Evolutionary conservation across 2,888 invertebrate species (phyloP).

Genomic region (Drosophila setosimentum): DNA sequence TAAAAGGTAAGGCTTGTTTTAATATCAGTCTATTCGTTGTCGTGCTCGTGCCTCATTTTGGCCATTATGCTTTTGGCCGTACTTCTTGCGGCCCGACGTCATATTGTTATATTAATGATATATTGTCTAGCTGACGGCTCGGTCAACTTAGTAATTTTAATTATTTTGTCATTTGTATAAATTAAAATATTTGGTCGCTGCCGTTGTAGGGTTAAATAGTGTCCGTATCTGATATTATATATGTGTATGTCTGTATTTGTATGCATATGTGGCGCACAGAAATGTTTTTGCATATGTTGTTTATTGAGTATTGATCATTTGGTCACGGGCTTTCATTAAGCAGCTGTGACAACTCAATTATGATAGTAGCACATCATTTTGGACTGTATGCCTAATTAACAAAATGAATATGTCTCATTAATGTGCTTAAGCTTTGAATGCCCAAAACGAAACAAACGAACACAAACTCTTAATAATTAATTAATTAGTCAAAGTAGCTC

Average conservation of each 20-base stretch:
- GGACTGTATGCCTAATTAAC: background rate
- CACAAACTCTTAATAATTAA: background rate
- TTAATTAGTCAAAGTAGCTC: background rate
- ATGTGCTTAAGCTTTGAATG: background rate
- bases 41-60: conserved; percentile 59
- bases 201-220: conserved; percentile 49
- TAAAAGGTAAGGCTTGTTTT: conserved; percentile 29
- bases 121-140: conserved; percentile 67
- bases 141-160: conserved; percentile 67
- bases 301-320: conserved; percentile 74
- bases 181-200: conserved; percentile 70
- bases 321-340: conserved; percentile 24
- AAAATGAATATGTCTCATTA: background rate
- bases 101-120: conserved; percentile 62
- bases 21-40: conserved; percentile 25
- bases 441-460: background rate
- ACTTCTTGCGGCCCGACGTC: conserved; percentile 26
- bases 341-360: conserved; percentile 55
- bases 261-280: background rate
- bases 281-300: conserved; percentile 15
- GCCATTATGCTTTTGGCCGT: conserved; percentile 43
- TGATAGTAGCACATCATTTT: conserved; percentile 1
- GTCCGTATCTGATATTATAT: background rate
- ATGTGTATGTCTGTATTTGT: background rate
- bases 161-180: conserved; percentile 81